Base-by-base conservation (phyloP, 2,888 invertebrate species). In the Chydorus sphaericus region DNA sequence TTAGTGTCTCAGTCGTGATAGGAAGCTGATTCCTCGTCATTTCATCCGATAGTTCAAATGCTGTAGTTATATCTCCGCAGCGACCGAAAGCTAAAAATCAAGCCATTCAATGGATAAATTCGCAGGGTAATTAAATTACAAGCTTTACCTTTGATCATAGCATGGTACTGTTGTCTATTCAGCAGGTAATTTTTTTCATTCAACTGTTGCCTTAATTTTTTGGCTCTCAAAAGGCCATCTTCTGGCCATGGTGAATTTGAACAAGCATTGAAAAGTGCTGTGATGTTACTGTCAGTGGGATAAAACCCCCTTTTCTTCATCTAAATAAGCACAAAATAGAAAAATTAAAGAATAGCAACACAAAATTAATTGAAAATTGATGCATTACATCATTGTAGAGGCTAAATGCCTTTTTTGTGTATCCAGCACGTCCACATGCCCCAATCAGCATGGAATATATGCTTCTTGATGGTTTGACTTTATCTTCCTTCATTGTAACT, bases 201-300 rank as follows among this genome's bases (percentile, higher is more conserved):
- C 77, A 92, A 82, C 4, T 79, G 70, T 57, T 79, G 70, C 55
- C 81, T 73, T 52, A 94, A 71, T 59, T 78, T 70, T 23, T 70
- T 73, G 0, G 90, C 83, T 66, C 79, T 75, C 54, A 76, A 72
- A 37, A 91, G 68, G 0, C 85, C 89, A 68, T 83, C 79, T 48
- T 71, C 67, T 2, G 74, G 70, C 59, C 63, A 63, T 0, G 85
- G 83, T 57, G 83, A 83, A 67, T 87, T 85, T 0, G 88, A 80
- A 69, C 92, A 93, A 2, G 89, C 85, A 71, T 90, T 87, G 66
- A 96, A 85, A 29, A 96, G 73, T 58, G 84, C 83, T 0, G 90
- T 90, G 65, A 88, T 90, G 0, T 84, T 83, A 18, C 83, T 80
- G 0, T 77, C 78, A 28, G 80, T 81, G 0, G 81, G 79, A 60